Conservation (phyloP, 30 jellyfish, hydroid and myxozoan species). For the Sanderia malayensis region DNA sequence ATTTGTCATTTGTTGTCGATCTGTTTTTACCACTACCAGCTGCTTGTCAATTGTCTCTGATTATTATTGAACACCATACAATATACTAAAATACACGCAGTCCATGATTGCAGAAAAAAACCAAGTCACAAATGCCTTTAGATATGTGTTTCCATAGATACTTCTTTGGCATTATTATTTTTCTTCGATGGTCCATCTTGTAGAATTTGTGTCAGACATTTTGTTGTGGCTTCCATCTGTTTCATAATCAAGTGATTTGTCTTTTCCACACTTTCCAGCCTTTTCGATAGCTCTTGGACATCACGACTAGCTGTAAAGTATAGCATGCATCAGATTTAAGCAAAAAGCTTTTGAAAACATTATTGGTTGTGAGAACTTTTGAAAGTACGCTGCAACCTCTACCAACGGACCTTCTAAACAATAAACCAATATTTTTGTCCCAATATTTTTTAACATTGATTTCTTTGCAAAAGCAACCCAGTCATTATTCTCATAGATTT, state of each 20-base stretch:
- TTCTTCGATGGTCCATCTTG: conserved; percentile 10
- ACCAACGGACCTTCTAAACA: too few relatives aligned
- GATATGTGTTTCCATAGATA: conserved; percentile 34
- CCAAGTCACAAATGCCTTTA: neutral
- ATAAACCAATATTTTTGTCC: neutral
- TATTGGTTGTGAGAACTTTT: neutral
- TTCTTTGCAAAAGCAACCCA: neutral
- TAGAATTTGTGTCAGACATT: conserved; percentile 48
- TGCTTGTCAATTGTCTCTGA: too few relatives aligned
- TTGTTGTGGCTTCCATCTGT: conserved; percentile 59
- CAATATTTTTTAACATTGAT: neutral
- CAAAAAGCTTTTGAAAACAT: neutral
- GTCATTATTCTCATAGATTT: neutral
- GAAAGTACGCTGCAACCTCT: neutral
- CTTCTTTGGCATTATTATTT: conserved; percentile 2
- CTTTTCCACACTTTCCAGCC: conserved; percentile 41
- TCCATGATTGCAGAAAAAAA: too few relatives aligned
- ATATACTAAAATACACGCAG: too few relatives aligned
- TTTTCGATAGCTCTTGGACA: conserved; percentile 31
- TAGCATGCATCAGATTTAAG: too few relatives aligned
- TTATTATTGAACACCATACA: too few relatives aligned
- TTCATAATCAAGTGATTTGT: conserved; percentile 52
- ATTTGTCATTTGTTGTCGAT: too few relatives aligned
- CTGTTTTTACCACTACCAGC: too few relatives aligned
- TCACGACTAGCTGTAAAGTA: conserved; percentile 41